Evolutionary conservation across 2,888 invertebrate genomes (phyloP).

Genomic region (Eumerus sabulonum): DNA sequence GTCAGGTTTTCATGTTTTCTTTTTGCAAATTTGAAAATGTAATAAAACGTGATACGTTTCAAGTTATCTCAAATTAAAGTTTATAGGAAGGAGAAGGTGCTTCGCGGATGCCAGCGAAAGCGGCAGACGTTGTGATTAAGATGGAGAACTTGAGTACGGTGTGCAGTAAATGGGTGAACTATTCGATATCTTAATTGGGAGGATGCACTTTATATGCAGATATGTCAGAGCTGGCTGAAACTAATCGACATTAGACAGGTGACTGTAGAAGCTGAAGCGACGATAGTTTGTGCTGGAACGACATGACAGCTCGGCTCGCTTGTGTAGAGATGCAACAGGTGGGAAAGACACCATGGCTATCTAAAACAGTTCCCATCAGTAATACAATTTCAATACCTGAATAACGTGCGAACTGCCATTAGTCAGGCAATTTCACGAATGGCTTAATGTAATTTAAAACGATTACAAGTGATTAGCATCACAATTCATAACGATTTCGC

Average conservation of each 20-base stretch:
- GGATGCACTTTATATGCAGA: conserved; percentile 47
- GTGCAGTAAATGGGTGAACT: conserved; percentile 37
- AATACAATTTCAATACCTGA: conserved; percentile 37
- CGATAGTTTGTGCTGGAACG: no score
- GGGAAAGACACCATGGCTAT: no score
- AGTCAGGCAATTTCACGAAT: conserved; percentile 61
- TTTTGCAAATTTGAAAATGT: conserved; percentile 41
- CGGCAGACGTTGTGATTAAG: not conserved
- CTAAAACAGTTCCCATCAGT: no score
- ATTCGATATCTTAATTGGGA: conserved; percentile 59
- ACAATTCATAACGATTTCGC: conserved; percentile 61
- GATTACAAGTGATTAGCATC: conserved; percentile 67
- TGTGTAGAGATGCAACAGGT: no score
- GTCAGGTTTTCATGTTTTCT: conserved; percentile 1
- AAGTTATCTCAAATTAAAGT: conserved; percentile 61
- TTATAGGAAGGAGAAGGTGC: conserved; percentile 36
- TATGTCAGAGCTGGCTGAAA: conserved; percentile 13
- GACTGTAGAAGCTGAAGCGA: no score
- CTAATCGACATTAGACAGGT: no score
- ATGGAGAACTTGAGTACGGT: conserved; percentile 35
- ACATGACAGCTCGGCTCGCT: no score
- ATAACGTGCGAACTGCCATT: conserved; percentile 55
- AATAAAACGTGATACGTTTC: conserved; percentile 65
- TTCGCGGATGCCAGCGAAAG: not conserved
- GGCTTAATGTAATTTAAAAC: conserved; percentile 36